Percentiles rank a stretch among this genome's conserved stretches.
These are phyloP conservation scores for Amazona ochrocephala DNA, from an alignment of 2,797 vertebrate species.

Conservation along the genomic window DNA sequence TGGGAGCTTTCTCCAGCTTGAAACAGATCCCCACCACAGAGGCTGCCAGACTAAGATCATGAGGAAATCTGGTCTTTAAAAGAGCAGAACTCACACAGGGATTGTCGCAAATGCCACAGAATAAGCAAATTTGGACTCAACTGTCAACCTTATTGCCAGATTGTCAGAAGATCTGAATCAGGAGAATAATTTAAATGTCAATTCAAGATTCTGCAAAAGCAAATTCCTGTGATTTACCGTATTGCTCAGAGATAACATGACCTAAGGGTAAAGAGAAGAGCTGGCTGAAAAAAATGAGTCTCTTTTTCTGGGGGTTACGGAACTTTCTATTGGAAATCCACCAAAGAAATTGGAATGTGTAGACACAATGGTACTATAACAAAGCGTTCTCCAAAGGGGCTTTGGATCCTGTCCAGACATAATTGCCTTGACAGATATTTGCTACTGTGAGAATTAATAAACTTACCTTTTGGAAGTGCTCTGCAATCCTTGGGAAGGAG, in stretches of 20 bases:
- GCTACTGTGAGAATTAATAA: background rate
- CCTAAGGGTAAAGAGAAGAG: slow-evolving; percentile 37
- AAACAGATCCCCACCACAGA: slow-evolving; percentile 18
- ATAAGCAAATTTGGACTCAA: slow-evolving; percentile 52
- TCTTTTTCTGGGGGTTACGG: background rate
- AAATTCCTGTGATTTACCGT: slow-evolving; percentile 29
- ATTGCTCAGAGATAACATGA: slow-evolving; percentile 24
- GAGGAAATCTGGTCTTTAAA: slow-evolving; percentile 52
- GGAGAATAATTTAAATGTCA: slow-evolving; percentile 67
- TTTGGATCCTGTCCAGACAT: background rate
- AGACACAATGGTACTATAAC: background rate
- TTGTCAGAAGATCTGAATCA: slow-evolving; percentile 60
- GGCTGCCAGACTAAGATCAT: slow-evolving; percentile 13
- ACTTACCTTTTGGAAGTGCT: background rate
- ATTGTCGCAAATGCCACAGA: slow-evolving; percentile 59
- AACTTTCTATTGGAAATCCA: background rate
- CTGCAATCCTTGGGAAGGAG: background rate
- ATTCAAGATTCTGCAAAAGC: slow-evolving; percentile 45
- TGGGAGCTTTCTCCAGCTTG: slow-evolving; percentile 32
- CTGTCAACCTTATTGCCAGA: slow-evolving; percentile 54
- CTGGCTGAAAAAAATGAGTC: background rate
- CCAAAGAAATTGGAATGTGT: background rate
- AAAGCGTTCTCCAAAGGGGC: background rate
- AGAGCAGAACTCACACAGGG: slow-evolving; percentile 23
- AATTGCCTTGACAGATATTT: background rate